phyloP scores from a whole-genome alignment of 2,113 vertebrate species.

The Cathartes aura region DNA sequence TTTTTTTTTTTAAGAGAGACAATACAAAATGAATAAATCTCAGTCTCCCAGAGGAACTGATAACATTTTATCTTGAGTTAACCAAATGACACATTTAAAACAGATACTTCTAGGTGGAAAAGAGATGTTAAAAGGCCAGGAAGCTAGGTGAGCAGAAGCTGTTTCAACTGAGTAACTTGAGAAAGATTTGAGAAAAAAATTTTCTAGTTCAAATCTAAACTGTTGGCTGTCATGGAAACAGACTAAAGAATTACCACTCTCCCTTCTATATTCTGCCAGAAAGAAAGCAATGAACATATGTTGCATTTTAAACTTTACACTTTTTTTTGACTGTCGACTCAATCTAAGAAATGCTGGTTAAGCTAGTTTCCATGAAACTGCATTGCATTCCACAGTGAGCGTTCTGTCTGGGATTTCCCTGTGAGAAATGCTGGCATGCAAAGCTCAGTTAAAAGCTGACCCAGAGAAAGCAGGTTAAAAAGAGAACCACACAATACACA shows the following conservation, averaged over 20 bases:
- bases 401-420: conserved; percentile 82
- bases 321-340: not conserved
- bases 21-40: not conserved
- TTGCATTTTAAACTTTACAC: not conserved
- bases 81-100: not conserved
- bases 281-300: not conserved
- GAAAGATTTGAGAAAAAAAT: not conserved
- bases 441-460: conserved; percentile 77
- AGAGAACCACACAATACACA: conserved; percentile 89
- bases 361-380: not conserved
- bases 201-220: not conserved
- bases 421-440: conserved; percentile 84
- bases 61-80: not conserved
- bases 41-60: not conserved
- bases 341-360: not conserved
- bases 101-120: not conserved
- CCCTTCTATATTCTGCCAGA: not conserved
- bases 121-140: not conserved
- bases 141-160: not conserved
- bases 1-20: not conserved
- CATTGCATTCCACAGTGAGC: not conserved
- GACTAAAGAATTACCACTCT: not conserved
- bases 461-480: conserved; percentile 73
- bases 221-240: not conserved
- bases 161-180: not conserved